Percentiles rank a stretch among this genome's conserved stretches.
Conservation (phyloP, 2,888 invertebrate genomes). For the Athripsodes cinereus region DNA sequence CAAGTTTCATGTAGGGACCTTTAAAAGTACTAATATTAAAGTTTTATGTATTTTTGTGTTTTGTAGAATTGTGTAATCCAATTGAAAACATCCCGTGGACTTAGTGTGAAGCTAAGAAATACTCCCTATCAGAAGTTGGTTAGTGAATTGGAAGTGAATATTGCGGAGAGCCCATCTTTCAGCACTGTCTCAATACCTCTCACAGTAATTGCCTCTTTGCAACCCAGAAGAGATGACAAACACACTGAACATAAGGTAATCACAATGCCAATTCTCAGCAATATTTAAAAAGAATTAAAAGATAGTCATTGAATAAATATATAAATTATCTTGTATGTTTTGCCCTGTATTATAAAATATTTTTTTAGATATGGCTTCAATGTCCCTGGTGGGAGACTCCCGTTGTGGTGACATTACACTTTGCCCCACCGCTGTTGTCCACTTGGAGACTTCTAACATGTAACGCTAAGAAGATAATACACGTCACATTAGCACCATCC, state of each 20-base stretch:
- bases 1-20: no score
- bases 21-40: no score
- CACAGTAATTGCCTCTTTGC: constrained; percentile 66
- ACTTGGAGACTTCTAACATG: constrained; percentile 80
- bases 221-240: constrained; percentile 63
- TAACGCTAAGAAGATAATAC: constrained; percentile 77
- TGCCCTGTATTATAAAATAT: no score
- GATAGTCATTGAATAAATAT: no score
- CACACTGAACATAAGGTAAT: constrained; percentile 65
- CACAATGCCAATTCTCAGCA: no score
- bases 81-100: constrained; percentile 62
- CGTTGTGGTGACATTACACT: constrained; percentile 68
- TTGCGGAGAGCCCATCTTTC: constrained; percentile 59
- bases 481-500: constrained; percentile 66
- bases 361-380: constrained; percentile 57
- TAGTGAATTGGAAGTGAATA: constrained; percentile 49
- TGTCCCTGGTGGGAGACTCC: constrained; percentile 76
- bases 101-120: constrained; percentile 48
- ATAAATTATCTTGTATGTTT: no score
- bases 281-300: no score
- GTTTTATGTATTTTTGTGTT: no score
- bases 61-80: constrained; percentile 53
- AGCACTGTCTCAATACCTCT: constrained; percentile 57
- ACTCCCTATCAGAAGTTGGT: constrained; percentile 34
- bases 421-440: constrained; percentile 76